phyloP scores from a whole-genome alignment of 2,113 vertebrate genomes.

The Xyrauchen texanus region DNA sequence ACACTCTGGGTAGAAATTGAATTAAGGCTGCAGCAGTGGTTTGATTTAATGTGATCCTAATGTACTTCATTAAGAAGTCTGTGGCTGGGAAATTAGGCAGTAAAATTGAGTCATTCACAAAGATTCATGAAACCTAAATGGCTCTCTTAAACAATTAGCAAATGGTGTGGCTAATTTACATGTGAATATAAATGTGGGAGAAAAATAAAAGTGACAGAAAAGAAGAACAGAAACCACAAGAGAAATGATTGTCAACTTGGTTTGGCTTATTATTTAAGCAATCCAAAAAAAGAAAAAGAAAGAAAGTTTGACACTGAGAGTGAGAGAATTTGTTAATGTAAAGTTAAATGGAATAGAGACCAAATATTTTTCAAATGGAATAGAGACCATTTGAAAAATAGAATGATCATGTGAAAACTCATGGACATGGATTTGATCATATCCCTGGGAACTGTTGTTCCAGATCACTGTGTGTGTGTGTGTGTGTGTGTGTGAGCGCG shows the following conservation, averaged over 20 bases:
- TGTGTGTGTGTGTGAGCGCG: too few species aligned
- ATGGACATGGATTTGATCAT: too few species aligned
- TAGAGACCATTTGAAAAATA: too few species aligned
- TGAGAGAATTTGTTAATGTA: too few species aligned
- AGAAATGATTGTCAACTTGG: neutral
- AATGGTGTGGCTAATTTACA: slow-evolving; percentile 22
- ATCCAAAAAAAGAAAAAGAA: too few species aligned
- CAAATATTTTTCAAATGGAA: too few species aligned
- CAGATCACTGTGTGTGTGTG: too few species aligned
- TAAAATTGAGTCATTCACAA: slow-evolving; percentile 51
- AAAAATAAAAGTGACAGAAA: slow-evolving; percentile 13
- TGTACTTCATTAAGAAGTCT: slow-evolving; percentile 53
- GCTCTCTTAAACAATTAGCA: slow-evolving; percentile 43
- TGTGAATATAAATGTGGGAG: slow-evolving; percentile 25
- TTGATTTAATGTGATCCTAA: slow-evolving; percentile 58
- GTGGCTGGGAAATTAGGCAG: slow-evolving; percentile 50
- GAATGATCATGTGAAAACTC: too few species aligned
- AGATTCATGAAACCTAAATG: slow-evolving; percentile 45
- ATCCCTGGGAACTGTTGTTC: too few species aligned
- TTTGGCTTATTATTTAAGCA: too few species aligned
- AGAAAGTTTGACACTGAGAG: too few species aligned
- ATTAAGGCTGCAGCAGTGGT: slow-evolving; percentile 53
- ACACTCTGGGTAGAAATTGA: slow-evolving; percentile 53
- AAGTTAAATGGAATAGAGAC: too few species aligned
- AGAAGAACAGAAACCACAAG: neutral